phyloP scores from a whole-genome alignment of 2,797 vertebrate species.

The Anabacerthia variegaticeps region DNA sequence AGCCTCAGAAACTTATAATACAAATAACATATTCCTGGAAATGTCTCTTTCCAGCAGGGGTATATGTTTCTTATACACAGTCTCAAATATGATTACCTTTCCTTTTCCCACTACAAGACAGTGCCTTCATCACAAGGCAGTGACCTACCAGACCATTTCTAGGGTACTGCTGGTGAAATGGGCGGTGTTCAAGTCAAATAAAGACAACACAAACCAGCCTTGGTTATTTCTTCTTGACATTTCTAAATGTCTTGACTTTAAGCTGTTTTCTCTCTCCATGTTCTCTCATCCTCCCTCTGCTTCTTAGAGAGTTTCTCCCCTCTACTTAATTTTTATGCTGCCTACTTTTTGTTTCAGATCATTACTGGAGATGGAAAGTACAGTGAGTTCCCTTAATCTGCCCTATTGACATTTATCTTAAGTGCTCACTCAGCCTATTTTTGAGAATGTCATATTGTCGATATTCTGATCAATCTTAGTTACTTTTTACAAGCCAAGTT shows the following conservation, averaged over 20 bases:
- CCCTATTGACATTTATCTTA: slow-evolving; percentile 13
- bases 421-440: background rate
- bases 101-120: background rate
- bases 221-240: background rate
- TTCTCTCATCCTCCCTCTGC: background rate
- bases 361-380: background rate
- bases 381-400: background rate
- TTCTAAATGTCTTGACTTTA: background rate
- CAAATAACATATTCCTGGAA: background rate
- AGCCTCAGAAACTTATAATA: background rate
- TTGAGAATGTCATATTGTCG: background rate
- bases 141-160: background rate
- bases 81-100: background rate
- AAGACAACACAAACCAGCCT: background rate
- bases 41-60: background rate
- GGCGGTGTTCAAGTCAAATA: background rate
- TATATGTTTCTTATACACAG: background rate
- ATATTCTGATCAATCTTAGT: slow-evolving; percentile 8
- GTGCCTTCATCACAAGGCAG: background rate
- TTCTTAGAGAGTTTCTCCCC: background rate
- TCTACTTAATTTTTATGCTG: background rate
- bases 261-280: background rate
- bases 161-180: background rate
- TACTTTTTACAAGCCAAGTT: background rate
- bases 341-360: background rate